Evolutionary conservation across 2,113 vertebrate species (phyloP), one percentile per base, ranked within the genome.

Genomic region (Pyrgilauda ruficollis): DNA sequence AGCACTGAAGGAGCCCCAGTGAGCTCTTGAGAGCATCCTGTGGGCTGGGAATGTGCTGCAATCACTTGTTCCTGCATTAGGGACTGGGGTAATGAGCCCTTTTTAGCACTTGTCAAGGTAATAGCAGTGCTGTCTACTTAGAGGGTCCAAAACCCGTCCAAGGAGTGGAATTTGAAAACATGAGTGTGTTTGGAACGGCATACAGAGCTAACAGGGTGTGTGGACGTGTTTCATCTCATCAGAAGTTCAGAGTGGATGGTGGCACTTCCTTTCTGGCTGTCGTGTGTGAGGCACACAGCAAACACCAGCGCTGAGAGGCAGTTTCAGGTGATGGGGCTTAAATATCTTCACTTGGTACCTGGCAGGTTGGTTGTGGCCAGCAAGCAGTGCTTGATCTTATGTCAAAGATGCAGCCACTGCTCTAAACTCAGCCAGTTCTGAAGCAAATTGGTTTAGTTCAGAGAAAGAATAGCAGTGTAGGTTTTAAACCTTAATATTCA

Each of bases 221-320:
- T 50, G 68, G 91, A 37, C 0, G 1, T 22, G 37, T 39, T 74
- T 44, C 15, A 10, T 87, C 50, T 55, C 46, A 6, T 67, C 74
- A 56, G 43, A 47, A 81, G 47, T 9, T 23, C 5, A 37, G 59
- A 35, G 26, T 0, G 37, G 35, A 21, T 12, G 0, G 1, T 50
- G 62, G 44, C 5, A 1, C 3, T 39, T 75, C 11, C 22, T 55
- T 46, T 47, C 15, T 66, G 49, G 6, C 49, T 69, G 37, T 62
- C 30, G 0, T 10, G 22, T 35, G 43, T 41, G 77, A 37, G 20
- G 49, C 24, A 26, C 47, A 1, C 7, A 7, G 49, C 46, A 20
- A 67, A 31, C 10, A 28, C 0, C 1, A 64, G 64, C 68, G 50
- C 41, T 2, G 5, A 1, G 26, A 52, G 53, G 20, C 58, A 8